These are phyloP conservation scores for Eristalinus aeneus DNA, from an alignment of 2,888 invertebrate genomes.

Conservation along the genomic window DNA sequence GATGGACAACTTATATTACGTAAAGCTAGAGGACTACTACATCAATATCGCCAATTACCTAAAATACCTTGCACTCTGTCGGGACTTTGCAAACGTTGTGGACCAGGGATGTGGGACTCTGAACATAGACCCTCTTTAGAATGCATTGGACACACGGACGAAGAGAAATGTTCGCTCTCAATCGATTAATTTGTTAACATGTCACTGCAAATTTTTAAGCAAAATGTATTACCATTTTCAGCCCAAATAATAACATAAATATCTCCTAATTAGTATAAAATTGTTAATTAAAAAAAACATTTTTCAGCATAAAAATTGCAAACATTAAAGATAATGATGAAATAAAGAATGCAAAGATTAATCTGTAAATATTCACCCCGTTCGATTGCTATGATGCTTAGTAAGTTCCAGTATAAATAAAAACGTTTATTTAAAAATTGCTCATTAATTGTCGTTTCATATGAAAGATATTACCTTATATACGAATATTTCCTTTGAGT, in stretches of 20 bases:
- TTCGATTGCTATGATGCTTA: constrained; percentile 54
- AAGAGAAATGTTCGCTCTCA: constrained; percentile 81
- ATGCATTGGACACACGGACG: constrained; percentile 88
- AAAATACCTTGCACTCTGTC: constrained; percentile 94
- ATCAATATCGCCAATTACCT: constrained; percentile 93
- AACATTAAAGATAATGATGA: neutral
- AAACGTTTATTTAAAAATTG: neutral
- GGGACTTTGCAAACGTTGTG: constrained; percentile 93
- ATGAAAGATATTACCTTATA: neutral
- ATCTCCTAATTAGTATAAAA: neutral
- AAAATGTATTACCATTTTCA: constrained; percentile 24
- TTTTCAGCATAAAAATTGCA: neutral
- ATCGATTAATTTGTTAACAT: constrained; percentile 76
- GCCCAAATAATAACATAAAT: constrained; percentile 6
- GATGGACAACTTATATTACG: constrained; percentile 93
- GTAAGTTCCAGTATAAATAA: constrained; percentile 36
- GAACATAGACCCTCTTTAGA: constrained; percentile 93
- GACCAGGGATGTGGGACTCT: constrained; percentile 97
- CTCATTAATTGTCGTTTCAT: neutral
- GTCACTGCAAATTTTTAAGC: constrained; percentile 32
- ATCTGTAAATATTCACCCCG: constrained; percentile 9
- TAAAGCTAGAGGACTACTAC: constrained; percentile 94
- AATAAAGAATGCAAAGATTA: neutral
- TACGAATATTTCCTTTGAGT: too few species aligned
- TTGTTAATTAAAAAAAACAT: neutral